These are phyloP conservation scores for Buphagus erythrorhynchus DNA, from an alignment of 2,797 vertebrate species.

Conservation along the genomic window DNA sequence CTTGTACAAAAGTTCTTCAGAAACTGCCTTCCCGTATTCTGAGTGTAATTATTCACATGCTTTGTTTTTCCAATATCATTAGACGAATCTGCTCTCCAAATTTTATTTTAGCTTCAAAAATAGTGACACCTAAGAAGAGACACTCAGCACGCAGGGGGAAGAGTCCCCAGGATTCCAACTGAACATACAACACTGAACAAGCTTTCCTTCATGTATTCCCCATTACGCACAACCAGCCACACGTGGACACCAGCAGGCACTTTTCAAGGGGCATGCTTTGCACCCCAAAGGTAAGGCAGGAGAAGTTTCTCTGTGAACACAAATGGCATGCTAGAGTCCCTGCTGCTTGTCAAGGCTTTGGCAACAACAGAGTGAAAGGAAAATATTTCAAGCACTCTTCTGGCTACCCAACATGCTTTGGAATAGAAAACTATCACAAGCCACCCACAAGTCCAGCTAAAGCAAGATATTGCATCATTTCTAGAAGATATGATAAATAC, in stretches of 20 bases:
- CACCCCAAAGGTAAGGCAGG: not conserved
- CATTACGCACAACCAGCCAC: fast-evolving
- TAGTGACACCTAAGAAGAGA: not conserved
- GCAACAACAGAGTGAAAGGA: not conserved
- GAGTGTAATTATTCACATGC: fast-evolving
- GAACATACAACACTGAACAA: not conserved
- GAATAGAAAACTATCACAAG: not conserved
- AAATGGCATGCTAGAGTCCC: not conserved
- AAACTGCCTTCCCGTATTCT: not conserved
- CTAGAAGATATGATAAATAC: not conserved
- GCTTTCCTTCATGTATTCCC: not conserved
- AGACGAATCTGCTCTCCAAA: not conserved
- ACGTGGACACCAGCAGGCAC: not conserved
- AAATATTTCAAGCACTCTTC: not conserved
- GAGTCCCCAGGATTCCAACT: not conserved
- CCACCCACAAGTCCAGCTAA: not conserved
- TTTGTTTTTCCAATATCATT: not conserved
- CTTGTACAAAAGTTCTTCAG: not conserved
- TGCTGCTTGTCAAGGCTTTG: not conserved
- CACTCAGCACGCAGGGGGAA: not conserved
- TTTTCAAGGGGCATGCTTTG: not conserved
- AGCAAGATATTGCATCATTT: not conserved
- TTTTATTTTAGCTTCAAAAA: not conserved
- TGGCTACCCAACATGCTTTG: not conserved
- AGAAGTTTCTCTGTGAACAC: not conserved